Conservation (phyloP, 1,140 invertebrate genomes). For the Ruditapes philippinarum region DNA sequence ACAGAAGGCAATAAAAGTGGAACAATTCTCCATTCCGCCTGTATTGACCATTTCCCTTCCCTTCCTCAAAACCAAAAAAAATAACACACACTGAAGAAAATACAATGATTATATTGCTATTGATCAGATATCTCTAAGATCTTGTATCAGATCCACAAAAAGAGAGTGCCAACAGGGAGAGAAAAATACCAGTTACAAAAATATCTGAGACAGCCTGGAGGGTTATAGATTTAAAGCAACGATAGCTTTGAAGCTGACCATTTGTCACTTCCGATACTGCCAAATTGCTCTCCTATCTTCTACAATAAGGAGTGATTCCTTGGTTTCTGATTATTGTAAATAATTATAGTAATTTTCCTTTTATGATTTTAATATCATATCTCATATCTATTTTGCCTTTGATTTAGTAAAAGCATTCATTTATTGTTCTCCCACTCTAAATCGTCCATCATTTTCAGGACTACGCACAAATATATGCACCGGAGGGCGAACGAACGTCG, state of each 20-base stretch:
- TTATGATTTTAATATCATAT: too few relatives aligned
- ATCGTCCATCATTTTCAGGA: too few relatives aligned
- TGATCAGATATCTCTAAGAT: neutral
- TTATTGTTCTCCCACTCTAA: too few relatives aligned
- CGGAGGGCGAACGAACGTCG: too few relatives aligned
- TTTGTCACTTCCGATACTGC: neutral
- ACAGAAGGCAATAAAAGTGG: neutral
- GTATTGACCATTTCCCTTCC: slow-evolving; percentile 1
- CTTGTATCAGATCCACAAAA: neutral
- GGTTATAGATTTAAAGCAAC: neutral
- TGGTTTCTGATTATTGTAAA: too few relatives aligned
- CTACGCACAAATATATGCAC: too few relatives aligned
- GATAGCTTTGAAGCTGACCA: neutral
- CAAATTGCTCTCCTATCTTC: too few relatives aligned
- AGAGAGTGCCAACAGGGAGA: neutral
- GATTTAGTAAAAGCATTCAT: too few relatives aligned
- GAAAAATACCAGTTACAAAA: neutral
- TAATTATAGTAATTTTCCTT: too few relatives aligned
- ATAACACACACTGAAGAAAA: slow-evolving; percentile 3
- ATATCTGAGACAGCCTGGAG: neutral
- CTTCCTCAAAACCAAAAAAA: too few relatives aligned
- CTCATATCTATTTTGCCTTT: too few relatives aligned
- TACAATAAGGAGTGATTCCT: too few relatives aligned
- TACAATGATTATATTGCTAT: slow-evolving; percentile 30
- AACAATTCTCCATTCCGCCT: neutral